These are phyloP conservation scores for Mormyrus iriodes DNA, from an alignment of 2,113 vertebrate genomes.

Conservation along the genomic window DNA sequence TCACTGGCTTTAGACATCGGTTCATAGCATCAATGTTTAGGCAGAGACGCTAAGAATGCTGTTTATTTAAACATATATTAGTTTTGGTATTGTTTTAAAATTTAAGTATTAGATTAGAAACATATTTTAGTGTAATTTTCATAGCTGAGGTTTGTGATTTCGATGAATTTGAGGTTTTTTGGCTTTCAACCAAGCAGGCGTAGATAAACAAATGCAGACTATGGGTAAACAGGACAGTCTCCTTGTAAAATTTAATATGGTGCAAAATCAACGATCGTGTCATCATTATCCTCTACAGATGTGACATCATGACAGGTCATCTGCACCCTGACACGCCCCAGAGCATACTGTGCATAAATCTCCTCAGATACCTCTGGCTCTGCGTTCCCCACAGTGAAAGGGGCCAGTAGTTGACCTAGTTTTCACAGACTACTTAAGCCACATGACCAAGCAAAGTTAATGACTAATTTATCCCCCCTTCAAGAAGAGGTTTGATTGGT, in stretches of 20 bases:
- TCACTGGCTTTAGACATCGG: not conserved
- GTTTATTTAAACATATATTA: not conserved
- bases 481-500: not conserved
- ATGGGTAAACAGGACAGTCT: not conserved
- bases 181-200: not conserved
- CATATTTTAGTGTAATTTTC: too few relatives aligned
- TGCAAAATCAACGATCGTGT: conserved; percentile 30
- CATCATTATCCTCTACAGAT: conserved; percentile 31
- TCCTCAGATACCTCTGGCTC: not conserved
- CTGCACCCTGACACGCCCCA: conserved; percentile 29
- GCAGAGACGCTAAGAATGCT: not conserved
- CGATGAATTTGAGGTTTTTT: not conserved
- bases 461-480: not conserved
- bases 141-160: too few relatives aligned
- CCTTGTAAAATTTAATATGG: not conserved
- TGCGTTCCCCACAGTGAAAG: conserved; percentile 33
- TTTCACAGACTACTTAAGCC: conserved; percentile 30
- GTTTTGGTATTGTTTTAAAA: too few relatives aligned
- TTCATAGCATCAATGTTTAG: not conserved
- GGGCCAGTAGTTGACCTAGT: conserved; percentile 56
- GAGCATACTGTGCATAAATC: conserved; percentile 21
- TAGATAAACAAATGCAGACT: not conserved
- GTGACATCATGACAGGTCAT: not conserved
- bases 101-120: too few relatives aligned
- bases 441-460: not conserved